Evolutionary conservation across 2,888 invertebrate species (phyloP).

Genomic region (Philopedon plagiatum): DNA sequence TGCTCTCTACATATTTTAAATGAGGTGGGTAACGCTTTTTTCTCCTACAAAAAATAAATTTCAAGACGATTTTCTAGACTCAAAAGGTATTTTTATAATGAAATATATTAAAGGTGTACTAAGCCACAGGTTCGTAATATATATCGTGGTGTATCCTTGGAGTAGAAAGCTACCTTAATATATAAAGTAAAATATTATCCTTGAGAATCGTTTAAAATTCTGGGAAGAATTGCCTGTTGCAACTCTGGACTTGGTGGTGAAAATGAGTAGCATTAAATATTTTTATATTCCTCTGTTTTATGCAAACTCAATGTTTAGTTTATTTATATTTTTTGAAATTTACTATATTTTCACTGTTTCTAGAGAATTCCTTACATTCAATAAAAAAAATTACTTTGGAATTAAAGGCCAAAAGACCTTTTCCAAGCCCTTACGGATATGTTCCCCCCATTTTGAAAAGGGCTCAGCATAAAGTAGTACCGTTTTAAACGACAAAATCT

Average conservation of each 20-base stretch:
- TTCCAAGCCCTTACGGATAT: no score
- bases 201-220: slow-evolving; percentile 41
- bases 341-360: no score
- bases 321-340: neutral
- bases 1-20: slow-evolving; percentile 40
- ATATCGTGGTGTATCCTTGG: slow-evolving; percentile 11
- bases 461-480: no score
- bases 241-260: slow-evolving; percentile 8
- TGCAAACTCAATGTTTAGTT: neutral
- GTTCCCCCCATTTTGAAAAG: no score
- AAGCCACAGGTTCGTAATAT: slow-evolving; percentile 16
- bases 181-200: slow-evolving; percentile 31
- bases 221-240: slow-evolving; percentile 40
- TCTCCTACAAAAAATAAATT: slow-evolving; percentile 34
- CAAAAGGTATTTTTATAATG: slow-evolving; percentile 18
- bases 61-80: slow-evolving; percentile 22
- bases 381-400: no score
- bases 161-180: slow-evolving; percentile 19
- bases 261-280: slow-evolving; percentile 25
- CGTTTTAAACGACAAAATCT: no score
- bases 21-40: slow-evolving; percentile 43
- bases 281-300: neutral
- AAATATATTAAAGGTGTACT: slow-evolving; percentile 10
- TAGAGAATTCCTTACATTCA: no score
- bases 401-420: no score